Evolutionary conservation across 92 coral and sea anemone genomes (phyloP).

Genomic region (Epizoanthus rinbou): DNA sequence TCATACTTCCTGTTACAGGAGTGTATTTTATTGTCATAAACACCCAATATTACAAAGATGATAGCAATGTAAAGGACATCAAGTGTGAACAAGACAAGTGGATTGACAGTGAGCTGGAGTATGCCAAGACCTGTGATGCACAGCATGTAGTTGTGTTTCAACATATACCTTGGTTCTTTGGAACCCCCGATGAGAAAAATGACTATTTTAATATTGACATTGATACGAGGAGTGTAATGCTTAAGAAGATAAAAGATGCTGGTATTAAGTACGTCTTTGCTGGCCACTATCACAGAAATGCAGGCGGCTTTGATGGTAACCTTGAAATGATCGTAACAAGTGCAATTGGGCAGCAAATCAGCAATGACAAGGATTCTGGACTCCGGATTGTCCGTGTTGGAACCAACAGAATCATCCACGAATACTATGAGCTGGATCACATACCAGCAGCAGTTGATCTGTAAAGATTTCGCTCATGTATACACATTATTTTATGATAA

Average conservation of each 20-base stretch:
- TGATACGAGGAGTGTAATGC: conserved; percentile 64
- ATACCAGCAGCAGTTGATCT: conserved; percentile 71
- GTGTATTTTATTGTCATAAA: conserved; percentile 94
- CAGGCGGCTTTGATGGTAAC: conserved; percentile 92
- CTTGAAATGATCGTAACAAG: conserved; percentile 96
- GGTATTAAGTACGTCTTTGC: conserved; percentile 95
- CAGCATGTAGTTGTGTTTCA: conserved; percentile 91
- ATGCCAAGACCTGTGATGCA: conserved; percentile 70
- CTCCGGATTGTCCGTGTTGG: conserved; percentile 85
- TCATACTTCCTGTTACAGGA: conserved; percentile 53
- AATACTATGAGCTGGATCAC: conserved; percentile 86
- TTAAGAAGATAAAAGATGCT: conserved; percentile 78
- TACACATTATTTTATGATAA: background rate
- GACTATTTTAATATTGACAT: conserved; percentile 82
- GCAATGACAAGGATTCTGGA: conserved; percentile 91
- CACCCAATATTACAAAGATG: conserved; percentile 92
- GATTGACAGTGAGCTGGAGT: conserved; percentile 84
- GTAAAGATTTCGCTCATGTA: background rate
- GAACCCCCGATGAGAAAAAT: conserved; percentile 63
- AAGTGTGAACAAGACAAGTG: conserved; percentile 79
- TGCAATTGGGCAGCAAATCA: conserved; percentile 93
- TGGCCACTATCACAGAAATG: conserved; percentile 98
- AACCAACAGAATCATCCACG: conserved; percentile 73
- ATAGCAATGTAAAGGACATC: conserved; percentile 69
- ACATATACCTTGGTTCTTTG: conserved; percentile 96